Evolutionary conservation across 2,888 invertebrate species (phyloP), one percentile per base, ranked within the genome.

Genomic region (Nemoura dubitans): DNA sequence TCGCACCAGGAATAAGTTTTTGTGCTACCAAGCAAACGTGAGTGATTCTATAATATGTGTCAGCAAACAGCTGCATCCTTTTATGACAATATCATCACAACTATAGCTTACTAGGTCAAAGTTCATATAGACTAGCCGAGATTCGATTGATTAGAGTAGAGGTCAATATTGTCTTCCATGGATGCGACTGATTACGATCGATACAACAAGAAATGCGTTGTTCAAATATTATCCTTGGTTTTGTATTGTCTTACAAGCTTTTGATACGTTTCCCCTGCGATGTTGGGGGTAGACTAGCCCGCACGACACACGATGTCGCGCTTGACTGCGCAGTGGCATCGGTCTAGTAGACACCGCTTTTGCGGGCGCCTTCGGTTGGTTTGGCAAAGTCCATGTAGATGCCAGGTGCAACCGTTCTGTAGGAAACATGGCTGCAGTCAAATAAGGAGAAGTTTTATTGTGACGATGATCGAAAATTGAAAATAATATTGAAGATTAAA

Each of bases 1-100:
- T n/a, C n/a, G n/a, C n/a, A n/a, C n/a, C n/a, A n/a, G n/a, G n/a
- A n/a, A n/a, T 3, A 10, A 59, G 59, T 59, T 59, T 3, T 21
- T 59, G 5, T 59, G 59, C 21, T 14, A 3, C 59, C 2, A 21
- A 21, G 21, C 21, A 16, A 21, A 59, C 21, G 14, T 21, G 59
- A 59, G 14, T 59, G 59, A 59, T 59, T 59, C 59, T 59, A 7
- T 59, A 59, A 59, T 59, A 7, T 1, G 16, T 59, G 59, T 59
- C 59, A 59, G n/a, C n/a, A n/a, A n/a, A n/a, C n/a, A n/a, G 59
- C 59, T 59, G 21, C 59, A 59, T 59, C 59, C 59, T 59, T 59
- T 59, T 21, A 59, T 59, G 59, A 59, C 59, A 59, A 59, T 59
- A 59, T 1, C 59, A 59, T 10, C 21, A 59, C 59, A 59, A 21